Percentiles rank a stretch among this genome's conserved stretches.
phyloP scores from a whole-genome alignment of 2,113 vertebrate species.

The Ranitomeya imitator region DNA sequence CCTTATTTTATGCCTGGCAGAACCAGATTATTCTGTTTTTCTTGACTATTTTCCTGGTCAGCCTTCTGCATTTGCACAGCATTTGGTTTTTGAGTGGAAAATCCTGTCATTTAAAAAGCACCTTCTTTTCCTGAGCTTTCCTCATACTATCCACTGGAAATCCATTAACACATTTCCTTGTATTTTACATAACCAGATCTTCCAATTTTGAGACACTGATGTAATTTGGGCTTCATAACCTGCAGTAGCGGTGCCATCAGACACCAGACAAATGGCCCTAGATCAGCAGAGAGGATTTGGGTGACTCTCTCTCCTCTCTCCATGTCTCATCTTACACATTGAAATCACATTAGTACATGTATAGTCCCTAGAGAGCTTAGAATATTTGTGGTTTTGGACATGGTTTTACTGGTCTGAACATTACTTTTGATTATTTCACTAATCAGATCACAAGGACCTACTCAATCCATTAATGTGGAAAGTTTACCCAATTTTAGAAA shows the following conservation, averaged over 20 bases:
- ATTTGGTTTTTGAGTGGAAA: not conserved
- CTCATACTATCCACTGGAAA: slow-evolving; percentile 32
- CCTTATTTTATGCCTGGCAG: too few species aligned
- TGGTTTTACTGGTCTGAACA: slow-evolving; percentile 33
- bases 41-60: not conserved
- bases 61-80: not conserved
- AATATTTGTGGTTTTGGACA: slow-evolving; percentile 53
- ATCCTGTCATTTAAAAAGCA: not conserved
- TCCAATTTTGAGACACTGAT: slow-evolving; percentile 36
- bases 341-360: slow-evolving; percentile 45
- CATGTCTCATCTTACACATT: slow-evolving; percentile 44
- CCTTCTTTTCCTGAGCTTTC: not conserved
- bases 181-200: slow-evolving; percentile 15
- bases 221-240: slow-evolving; percentile 53
- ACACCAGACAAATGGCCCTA: slow-evolving; percentile 49
- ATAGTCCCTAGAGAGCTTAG: slow-evolving; percentile 26
- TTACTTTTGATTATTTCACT: slow-evolving; percentile 54
- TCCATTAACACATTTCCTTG: slow-evolving; percentile 51
- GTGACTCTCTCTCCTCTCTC: slow-evolving; percentile 30
- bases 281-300: slow-evolving; percentile 22
- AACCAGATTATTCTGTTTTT: not conserved
- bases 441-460: slow-evolving; percentile 46
- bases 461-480: slow-evolving; percentile 46
- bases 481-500: slow-evolving; percentile 42
- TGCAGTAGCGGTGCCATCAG: slow-evolving; percentile 43